These are phyloP conservation scores for Pycnomerus fuliginosus DNA, from an alignment of 2,888 invertebrate species.

Conservation along the genomic window DNA sequence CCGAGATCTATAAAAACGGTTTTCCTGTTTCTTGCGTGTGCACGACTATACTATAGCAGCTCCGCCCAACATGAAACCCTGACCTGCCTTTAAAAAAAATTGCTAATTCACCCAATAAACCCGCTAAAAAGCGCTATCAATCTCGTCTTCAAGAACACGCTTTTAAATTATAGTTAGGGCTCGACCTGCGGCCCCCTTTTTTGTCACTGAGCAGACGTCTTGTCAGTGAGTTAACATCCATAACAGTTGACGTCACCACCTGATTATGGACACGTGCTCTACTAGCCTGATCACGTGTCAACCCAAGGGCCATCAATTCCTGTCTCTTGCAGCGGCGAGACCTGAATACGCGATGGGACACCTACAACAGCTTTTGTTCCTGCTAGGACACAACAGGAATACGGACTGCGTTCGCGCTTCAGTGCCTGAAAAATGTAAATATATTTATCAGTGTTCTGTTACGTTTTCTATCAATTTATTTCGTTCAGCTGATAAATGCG, in stretches of 20 bases:
- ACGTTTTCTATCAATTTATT: slow-evolving; percentile 30
- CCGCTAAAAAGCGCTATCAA: too few species aligned
- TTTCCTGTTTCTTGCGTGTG: too few species aligned
- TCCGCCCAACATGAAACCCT: too few species aligned
- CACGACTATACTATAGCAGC: too few species aligned
- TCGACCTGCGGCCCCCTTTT: too few species aligned
- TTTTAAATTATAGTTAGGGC: too few species aligned
- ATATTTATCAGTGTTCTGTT: slow-evolving; percentile 30
- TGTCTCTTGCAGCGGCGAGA: slow-evolving; percentile 23
- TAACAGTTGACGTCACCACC: slow-evolving; percentile 21
- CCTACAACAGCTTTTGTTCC: slow-evolving; percentile 15
- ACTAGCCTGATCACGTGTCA: slow-evolving; percentile 25
- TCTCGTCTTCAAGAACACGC: too few species aligned
- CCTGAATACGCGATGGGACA: slow-evolving; percentile 23
- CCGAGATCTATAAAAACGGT: too few species aligned
- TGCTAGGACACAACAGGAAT: slow-evolving; percentile 15
- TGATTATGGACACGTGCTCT: slow-evolving; percentile 22
- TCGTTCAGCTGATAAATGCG: slow-evolving; percentile 16
- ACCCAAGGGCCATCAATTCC: slow-evolving; percentile 27
- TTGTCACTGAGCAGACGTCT: too few species aligned
- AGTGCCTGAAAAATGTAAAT: slow-evolving; percentile 31
- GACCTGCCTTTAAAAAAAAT: too few species aligned
- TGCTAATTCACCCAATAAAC: too few species aligned
- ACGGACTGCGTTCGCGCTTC: slow-evolving; percentile 15
- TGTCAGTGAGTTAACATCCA: too few species aligned